These are phyloP conservation scores for Malacoctenus gilli DNA, from an alignment of 2,797 vertebrate genomes.

Conservation along the genomic window DNA sequence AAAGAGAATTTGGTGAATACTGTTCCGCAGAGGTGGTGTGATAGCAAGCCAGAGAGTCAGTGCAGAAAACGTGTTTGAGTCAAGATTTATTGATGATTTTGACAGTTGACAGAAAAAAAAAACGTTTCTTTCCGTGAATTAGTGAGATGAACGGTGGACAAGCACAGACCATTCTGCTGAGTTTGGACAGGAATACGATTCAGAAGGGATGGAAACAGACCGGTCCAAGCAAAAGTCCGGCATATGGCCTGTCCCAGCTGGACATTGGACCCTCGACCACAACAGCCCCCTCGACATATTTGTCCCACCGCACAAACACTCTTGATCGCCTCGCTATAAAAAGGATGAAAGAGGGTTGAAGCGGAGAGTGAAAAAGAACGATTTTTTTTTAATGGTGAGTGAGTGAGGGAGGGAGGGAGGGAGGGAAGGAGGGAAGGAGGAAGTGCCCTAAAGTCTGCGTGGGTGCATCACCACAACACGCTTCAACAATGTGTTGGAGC, in stretches of 20 bases:
- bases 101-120: conserved; percentile 1
- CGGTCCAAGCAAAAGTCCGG: conserved; percentile 39
- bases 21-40: neutral
- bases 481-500: conserved; percentile 27
- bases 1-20: conserved; percentile 4
- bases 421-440: too few relatives aligned
- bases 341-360: conserved; percentile 1
- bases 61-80: conserved; percentile 1
- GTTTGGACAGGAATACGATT: conserved; percentile 41
- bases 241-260: conserved; percentile 62
- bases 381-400: too few relatives aligned
- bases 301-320: conserved; percentile 22
- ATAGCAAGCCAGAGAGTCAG: conserved; percentile 3
- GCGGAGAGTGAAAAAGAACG: too few relatives aligned
- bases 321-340: conserved; percentile 2
- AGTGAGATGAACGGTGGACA: conserved; percentile 3
- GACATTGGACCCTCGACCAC: conserved; percentile 45
- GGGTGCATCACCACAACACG: conserved; percentile 32
- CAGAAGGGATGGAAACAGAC: conserved; percentile 40
- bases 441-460: conserved; percentile 22
- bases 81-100: too few relatives aligned
- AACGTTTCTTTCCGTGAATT: conserved; percentile 1
- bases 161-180: conserved; percentile 36
- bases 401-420: too few relatives aligned
- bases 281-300: conserved; percentile 58